These are phyloP conservation scores for Bursaphelenchus okinawaensis DNA, from an alignment of 2,888 invertebrate genomes.

Conservation along the genomic window DNA sequence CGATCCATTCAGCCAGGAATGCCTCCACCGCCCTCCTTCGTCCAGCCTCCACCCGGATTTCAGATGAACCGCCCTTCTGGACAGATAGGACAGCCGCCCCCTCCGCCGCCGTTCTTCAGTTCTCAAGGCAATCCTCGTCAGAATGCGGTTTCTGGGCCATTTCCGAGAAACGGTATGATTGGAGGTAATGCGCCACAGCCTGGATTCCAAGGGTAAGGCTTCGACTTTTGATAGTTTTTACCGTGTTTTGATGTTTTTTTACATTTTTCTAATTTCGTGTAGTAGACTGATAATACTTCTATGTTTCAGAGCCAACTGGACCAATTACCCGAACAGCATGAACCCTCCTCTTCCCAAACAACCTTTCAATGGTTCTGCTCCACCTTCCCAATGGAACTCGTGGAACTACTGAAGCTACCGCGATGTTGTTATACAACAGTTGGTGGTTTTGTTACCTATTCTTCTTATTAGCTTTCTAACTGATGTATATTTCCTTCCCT, in stretches of 20 bases:
- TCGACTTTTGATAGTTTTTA: neutral
- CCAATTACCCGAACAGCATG: neutral
- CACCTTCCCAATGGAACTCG: neutral
- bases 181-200: neutral
- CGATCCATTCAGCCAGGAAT: neutral
- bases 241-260: too few species aligned
- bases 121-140: neutral
- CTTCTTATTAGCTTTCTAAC: too few species aligned
- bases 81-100: neutral
- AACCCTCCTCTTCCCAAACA: neutral
- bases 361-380: neutral
- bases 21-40: neutral
- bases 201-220: neutral
- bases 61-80: neutral
- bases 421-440: too few species aligned
- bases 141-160: neutral
- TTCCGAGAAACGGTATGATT: neutral
- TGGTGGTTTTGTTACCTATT: too few species aligned
- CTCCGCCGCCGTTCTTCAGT: neutral
- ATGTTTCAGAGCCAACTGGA: neutral
- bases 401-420: neutral
- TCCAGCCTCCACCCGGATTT: slow-evolving; percentile 13
- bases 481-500: neutral
- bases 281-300: too few species aligned
- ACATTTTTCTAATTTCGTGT: too few species aligned